A percentile compares a stretch with the other conserved stretches of the same genome.
Evolutionary conservation across 2,888 invertebrate species (phyloP).

Genomic region (Ferdinandea cuprea): DNA sequence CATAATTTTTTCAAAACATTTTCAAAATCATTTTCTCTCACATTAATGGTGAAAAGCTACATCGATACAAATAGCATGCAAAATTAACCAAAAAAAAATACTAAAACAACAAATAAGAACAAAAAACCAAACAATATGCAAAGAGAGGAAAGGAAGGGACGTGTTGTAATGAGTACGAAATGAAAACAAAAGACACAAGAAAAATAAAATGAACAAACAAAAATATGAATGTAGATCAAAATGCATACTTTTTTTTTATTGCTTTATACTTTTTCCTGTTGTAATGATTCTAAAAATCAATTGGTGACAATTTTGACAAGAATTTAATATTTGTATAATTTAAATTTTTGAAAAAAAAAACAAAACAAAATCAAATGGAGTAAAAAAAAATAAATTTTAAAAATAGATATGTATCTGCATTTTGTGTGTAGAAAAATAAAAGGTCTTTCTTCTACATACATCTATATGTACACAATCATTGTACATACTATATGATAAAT

Average conservation of each 20-base stretch:
- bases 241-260: constrained; percentile 6
- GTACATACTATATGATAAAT: constrained; percentile 1
- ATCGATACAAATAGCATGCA: constrained; percentile 36
- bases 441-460: not conserved
- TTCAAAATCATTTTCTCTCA: constrained; percentile 39
- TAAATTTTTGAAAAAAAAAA: constrained; percentile 10
- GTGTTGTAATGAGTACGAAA: constrained; percentile 15
- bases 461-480: not conserved
- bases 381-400: constrained; percentile 2
- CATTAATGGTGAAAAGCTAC: constrained; percentile 43
- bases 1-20: not conserved
- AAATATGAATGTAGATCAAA: not conserved
- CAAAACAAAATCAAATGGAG: constrained; percentile 3
- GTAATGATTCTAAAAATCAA: constrained; percentile 31
- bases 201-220: constrained; percentile 8
- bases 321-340: not conserved
- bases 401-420: constrained; percentile 9
- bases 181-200: constrained; percentile 16
- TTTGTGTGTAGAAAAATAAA: not conserved
- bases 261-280: constrained; percentile 40
- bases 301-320: constrained; percentile 19
- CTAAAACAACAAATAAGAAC: constrained; percentile 4
- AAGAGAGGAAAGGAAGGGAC: not conserved
- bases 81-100: constrained; percentile 27
- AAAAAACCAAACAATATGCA: constrained; percentile 29